A percentile compares a stretch with the other conserved stretches of the same genome.
Conservation (phyloP, 2,113 vertebrate genomes). For the Heterochromis multidens region DNA sequence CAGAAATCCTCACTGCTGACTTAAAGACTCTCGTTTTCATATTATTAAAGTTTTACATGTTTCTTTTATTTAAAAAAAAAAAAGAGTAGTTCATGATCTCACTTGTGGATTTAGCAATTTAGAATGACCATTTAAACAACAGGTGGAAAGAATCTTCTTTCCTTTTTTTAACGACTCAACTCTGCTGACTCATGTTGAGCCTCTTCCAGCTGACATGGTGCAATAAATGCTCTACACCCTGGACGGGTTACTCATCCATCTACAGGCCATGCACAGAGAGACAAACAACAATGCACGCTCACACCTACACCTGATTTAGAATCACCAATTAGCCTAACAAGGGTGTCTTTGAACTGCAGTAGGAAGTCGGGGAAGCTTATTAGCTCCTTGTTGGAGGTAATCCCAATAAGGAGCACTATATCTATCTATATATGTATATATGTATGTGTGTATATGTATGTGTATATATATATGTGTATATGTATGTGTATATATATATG, state of each 20-base stretch:
- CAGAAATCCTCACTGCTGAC: neutral
- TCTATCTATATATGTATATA: no score
- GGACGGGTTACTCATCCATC: neutral
- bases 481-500: no score
- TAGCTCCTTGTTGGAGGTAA: neutral
- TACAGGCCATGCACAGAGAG: neutral
- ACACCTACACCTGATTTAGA: neutral
- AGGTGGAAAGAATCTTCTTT: neutral
- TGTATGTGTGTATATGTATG: no score
- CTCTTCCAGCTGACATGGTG: neutral
- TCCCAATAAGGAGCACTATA: no score
- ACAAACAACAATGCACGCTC: neutral
- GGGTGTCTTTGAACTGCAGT: rapidly evolving
- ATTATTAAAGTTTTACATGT: neutral
- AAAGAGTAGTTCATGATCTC: neutral
- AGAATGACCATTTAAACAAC: neutral
- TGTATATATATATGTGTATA: no score
- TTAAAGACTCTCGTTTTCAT: neutral
- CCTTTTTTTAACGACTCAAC: neutral
- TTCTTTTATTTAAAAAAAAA: neutral
- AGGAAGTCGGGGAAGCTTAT: neutral
- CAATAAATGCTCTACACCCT: neutral
- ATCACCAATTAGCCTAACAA: neutral
- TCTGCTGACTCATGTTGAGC: neutral
- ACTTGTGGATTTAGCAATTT: neutral